A percentile compares a stretch with the other conserved stretches of the same genome.
phyloP scores from a whole-genome alignment of 1,140 invertebrate genomes.

The Calephelis nemesis region DNA sequence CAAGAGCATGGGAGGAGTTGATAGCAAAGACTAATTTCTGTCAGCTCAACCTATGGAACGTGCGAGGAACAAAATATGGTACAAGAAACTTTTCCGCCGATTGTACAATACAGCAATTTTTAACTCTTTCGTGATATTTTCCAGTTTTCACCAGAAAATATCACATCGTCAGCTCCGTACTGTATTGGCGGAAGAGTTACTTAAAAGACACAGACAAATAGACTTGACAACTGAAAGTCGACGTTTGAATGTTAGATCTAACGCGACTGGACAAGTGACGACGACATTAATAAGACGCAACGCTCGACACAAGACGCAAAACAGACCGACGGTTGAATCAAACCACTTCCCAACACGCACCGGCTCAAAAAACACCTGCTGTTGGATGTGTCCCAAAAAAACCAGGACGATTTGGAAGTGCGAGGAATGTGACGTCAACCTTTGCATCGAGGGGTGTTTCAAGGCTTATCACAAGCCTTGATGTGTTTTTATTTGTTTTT shows the following conservation, averaged over 20 bases:
- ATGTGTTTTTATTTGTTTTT: background rate
- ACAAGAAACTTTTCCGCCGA: constrained; percentile 31
- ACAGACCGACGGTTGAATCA: background rate
- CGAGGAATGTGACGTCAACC: constrained; percentile 2
- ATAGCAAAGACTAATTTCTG: constrained; percentile 35
- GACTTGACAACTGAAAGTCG: constrained; percentile 26
- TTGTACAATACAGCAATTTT: constrained; percentile 31
- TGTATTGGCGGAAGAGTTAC: constrained; percentile 27
- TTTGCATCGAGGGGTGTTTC: constrained; percentile 16
- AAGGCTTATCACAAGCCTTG: constrained; percentile 16
- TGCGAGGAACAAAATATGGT: constrained; percentile 22
- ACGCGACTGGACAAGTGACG: constrained; percentile 1
- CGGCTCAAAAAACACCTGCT: background rate
- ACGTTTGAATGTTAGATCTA: background rate
- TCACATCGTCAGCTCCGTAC: constrained; percentile 28
- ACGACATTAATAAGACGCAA: background rate
- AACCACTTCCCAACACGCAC: constrained; percentile 17
- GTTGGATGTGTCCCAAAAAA: constrained; percentile 10
- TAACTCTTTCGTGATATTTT: constrained; percentile 35
- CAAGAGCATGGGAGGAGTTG: constrained; percentile 38
- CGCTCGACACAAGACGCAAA: background rate
- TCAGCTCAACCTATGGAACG: constrained; percentile 33
- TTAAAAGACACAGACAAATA: constrained; percentile 27
- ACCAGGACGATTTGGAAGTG: constrained; percentile 14
- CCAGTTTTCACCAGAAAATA: constrained; percentile 21